These are phyloP conservation scores for Mycalesis mineus DNA, from an alignment of 2,888 invertebrate genomes.

Conservation along the genomic window DNA sequence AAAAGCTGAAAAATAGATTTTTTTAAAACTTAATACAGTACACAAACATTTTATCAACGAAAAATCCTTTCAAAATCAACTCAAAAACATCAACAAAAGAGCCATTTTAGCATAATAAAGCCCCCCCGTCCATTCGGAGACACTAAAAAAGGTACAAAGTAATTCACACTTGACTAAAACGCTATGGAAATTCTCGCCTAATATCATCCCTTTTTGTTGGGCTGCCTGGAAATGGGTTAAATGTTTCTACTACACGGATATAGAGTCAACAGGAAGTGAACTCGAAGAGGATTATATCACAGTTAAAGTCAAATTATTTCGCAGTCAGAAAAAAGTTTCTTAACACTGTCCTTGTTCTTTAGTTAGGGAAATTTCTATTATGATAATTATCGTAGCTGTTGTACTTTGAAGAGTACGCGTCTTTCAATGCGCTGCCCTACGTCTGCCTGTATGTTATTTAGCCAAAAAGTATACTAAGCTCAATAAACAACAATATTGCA, in stretches of 20 bases:
- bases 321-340: no score
- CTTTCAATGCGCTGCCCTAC: no score
- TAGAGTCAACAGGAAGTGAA: not conserved
- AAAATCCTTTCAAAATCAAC: not conserved
- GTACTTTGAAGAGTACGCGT: no score
- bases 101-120: conserved; percentile 47
- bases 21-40: not conserved
- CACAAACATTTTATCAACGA: not conserved
- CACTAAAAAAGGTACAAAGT: conserved; percentile 42
- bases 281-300: no score
- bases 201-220: conserved; percentile 43
- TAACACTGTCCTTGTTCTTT: no score
- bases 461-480: no score
- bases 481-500: no score
- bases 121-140: conserved; percentile 35
- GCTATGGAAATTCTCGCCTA: conserved; percentile 50
- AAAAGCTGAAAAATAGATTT: no score
- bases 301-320: no score
- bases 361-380: no score
- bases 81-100: conserved; percentile 14
- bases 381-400: no score
- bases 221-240: conserved; percentile 29
- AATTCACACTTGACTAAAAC: conserved; percentile 39
- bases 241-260: conserved; percentile 5
- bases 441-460: no score